Base-by-base conservation (phyloP, 2,797 vertebrate genomes). In the Diplodus sargus region DNA sequence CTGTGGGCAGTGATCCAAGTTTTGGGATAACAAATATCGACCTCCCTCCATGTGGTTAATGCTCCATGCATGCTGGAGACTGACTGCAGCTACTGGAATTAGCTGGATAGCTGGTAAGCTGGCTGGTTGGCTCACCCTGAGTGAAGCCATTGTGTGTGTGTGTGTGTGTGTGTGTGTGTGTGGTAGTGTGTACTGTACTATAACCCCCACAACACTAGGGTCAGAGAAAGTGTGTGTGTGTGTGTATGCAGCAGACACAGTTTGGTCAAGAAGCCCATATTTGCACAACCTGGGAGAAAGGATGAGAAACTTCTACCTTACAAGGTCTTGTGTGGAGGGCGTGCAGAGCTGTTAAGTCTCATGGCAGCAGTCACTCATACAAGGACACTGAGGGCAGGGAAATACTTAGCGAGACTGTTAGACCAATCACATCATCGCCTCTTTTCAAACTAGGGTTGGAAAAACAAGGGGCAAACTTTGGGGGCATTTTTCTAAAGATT, bases 61-160 rank as follows among this genome's bases (percentile, higher is more conserved):
- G 70, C 77, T 67, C 28, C 30, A 58, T 56, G 67, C 73, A 42
- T 8, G 71, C 76, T 70, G 70, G 45, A 58, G 80, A 80, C 70
- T 42, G 53, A 80, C 76, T 79, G 68, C 79, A 80, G 80, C 76
- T 82, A 34, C 74, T 82, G 74, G 87, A 87, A 89, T 93, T 83
- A 88, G 86, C 82, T 81, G 73, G 64, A 51, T 67, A 70, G 64
- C 76, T 65, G 67, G 64, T 85, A 81, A 84, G 74, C 79, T 75
- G 69, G 76, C 71, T 79, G 74, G 63, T 74, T 85, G 85, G 87
- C 85, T 83, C 63, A 4, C 20, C 66, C 68, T 87, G 78, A 90
- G 68, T 87, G 83, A 85, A 83, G 70, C 85, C 79, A 85, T 83
- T 89, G 86, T 89, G 78, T 86, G 70, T 51, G 59, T 70, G 53